Evolutionary conservation across 2,888 invertebrate genomes (phyloP).

Genomic region (Nymphalis c-album): DNA sequence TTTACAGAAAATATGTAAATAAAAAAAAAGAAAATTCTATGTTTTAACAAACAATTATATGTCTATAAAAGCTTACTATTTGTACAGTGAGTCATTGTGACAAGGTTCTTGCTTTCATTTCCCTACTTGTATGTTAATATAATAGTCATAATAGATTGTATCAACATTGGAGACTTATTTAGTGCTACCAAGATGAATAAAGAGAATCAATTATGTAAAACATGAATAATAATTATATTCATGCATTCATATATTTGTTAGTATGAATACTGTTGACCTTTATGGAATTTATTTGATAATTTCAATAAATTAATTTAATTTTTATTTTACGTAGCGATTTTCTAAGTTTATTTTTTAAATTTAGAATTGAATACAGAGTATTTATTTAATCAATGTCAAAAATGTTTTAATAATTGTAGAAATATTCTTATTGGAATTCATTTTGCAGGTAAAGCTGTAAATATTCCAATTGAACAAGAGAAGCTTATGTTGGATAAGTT

Average conservation of each 20-base stretch:
- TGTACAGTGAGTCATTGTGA: constrained; percentile 14
- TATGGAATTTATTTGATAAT: too few relatives aligned
- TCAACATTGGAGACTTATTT: neutral
- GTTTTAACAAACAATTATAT: constrained; percentile 1
- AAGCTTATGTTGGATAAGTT: constrained; percentile 96
- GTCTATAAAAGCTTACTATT: neutral
- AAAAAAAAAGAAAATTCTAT: neutral
- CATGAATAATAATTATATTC: neutral
- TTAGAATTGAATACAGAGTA: too few relatives aligned
- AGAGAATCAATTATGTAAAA: neutral
- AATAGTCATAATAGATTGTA: constrained; percentile 12
- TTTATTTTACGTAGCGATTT: too few relatives aligned
- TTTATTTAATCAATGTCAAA: too few relatives aligned
- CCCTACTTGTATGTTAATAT: constrained; percentile 6
- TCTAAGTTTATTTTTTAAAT: too few relatives aligned
- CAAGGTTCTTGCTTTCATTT: constrained; percentile 29
- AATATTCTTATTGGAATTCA: constrained; percentile 3
- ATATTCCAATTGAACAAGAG: constrained; percentile 92
- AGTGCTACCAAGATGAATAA: neutral
- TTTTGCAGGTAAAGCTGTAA: constrained; percentile 87
- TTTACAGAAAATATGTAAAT: neutral
- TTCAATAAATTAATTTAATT: too few relatives aligned
- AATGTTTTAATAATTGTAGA: too few relatives aligned
- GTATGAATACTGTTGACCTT: neutral
- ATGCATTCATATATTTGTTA: neutral